Percentiles rank a stretch among this genome's conserved stretches.
Conservation (phyloP, 37 sponge, comb jelly and placozoan genomes). For the Spongilla lacustris region DNA sequence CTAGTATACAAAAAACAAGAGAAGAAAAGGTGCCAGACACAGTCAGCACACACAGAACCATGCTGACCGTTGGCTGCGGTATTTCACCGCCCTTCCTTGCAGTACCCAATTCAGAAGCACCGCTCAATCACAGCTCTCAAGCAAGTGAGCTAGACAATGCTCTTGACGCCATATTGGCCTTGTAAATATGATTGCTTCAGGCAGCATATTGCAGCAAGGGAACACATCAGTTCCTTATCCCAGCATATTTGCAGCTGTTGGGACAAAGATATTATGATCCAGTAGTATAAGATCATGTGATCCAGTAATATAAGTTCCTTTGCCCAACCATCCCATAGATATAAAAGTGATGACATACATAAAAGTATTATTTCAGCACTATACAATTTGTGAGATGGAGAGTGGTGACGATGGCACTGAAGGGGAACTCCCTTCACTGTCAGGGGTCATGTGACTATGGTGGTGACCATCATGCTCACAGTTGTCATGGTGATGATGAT, state of each 20-base stretch:
- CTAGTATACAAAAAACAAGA: no score
- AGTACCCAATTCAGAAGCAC: no score
- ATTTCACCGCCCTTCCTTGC: no score
- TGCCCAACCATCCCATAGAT: no score
- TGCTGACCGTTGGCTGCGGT: no score
- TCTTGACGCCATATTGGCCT: constrained; percentile 55
- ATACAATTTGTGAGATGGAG: background rate
- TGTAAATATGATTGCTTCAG: background rate
- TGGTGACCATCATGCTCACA: background rate
- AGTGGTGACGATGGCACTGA: background rate
- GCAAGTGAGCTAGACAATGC: constrained; percentile 46
- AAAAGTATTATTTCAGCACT: background rate
- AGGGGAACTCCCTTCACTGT: background rate
- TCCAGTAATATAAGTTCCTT: no score
- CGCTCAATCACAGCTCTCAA: background rate
- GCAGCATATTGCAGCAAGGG: background rate
- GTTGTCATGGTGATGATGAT: constrained; percentile 13
- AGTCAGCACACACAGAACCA: background rate
- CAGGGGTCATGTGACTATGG: background rate
- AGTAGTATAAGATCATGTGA: background rate
- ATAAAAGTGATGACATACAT: no score
- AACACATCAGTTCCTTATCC: background rate
- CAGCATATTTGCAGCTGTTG: no score
- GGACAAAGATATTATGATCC: no score
- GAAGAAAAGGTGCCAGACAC: background rate